Evolutionary conservation across 2,797 vertebrate genomes (phyloP).

Genomic region (Scleropages formosus): DNA sequence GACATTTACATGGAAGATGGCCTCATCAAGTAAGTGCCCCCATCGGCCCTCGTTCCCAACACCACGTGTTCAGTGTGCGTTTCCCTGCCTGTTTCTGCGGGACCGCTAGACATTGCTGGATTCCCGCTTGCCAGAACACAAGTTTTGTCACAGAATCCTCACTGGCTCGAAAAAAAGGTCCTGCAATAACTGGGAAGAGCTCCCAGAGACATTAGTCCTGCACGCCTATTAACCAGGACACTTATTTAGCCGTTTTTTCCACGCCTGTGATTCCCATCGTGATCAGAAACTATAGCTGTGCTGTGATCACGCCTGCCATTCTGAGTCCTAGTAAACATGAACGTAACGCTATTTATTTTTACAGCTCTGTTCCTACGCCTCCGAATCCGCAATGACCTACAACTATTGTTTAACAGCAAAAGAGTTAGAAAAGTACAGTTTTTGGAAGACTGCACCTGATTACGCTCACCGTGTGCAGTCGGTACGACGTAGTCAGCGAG

Average conservation of each 20-base stretch:
- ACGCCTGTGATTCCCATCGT: neutral
- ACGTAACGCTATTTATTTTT: too few species aligned
- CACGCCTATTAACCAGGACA: conserved; percentile 58
- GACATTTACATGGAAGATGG: conserved; percentile 98
- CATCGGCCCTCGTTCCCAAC: neutral
- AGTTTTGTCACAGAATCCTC: conserved; percentile 21
- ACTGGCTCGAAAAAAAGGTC: conserved; percentile 8
- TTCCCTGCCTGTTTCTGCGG: conserved; percentile 26
- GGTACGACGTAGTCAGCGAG: too few species aligned
- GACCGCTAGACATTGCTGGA: neutral
- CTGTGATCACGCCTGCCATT: neutral
- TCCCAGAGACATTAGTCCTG: conserved; percentile 52
- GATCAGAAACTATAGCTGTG: neutral
- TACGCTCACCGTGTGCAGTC: too few species aligned
- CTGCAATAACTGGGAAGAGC: conserved; percentile 30
- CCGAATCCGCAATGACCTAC: too few species aligned
- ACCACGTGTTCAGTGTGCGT: neutral
- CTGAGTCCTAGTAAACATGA: neutral
- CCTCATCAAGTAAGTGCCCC: conserved; percentile 83
- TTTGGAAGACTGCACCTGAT: too few species aligned
- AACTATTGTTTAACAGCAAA: too few species aligned
- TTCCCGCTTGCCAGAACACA: conserved; percentile 44
- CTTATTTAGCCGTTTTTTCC: neutral
- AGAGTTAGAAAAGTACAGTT: too few species aligned
- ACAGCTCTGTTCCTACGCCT: too few species aligned